Evolutionary conservation across 2,888 invertebrate species (phyloP).

Genomic region (Epinotia nisella): DNA sequence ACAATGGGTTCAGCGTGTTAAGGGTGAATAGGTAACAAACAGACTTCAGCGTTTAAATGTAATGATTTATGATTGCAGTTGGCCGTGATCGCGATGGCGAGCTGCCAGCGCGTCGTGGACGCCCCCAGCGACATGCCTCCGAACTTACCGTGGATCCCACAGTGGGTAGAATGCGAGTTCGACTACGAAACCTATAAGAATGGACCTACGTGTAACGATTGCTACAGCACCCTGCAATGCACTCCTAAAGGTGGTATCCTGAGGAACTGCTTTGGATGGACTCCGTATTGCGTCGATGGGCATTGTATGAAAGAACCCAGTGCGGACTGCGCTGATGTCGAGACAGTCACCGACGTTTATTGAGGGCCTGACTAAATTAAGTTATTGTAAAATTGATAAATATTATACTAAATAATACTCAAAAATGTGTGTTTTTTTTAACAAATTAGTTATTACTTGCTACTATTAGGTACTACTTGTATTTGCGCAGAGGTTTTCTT

Average conservation of each 20-base stretch:
- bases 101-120: conserved; percentile 29
- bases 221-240: conserved; percentile 44
- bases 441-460: too few relatives aligned
- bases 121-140: not conserved
- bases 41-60: too few relatives aligned
- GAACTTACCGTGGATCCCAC: conserved; percentile 40
- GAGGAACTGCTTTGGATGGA: conserved; percentile 40
- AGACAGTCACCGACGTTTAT: conserved; percentile 26
- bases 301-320: conserved; percentile 39
- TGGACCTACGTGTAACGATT: conserved; percentile 46
- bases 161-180: conserved; percentile 46
- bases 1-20: too few relatives aligned
- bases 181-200: conserved; percentile 16
- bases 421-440: not conserved
- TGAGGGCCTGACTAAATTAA: not conserved
- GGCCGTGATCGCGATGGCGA: conserved; percentile 5
- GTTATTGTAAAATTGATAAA: not conserved
- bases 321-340: conserved; percentile 37
- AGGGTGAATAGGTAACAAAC: too few relatives aligned
- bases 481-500: too few relatives aligned
- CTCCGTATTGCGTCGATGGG: conserved; percentile 46
- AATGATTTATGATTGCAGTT: conserved; percentile 13
- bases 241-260: conserved; percentile 46
- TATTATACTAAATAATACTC: not conserved
- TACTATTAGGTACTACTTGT: too few relatives aligned